These are phyloP conservation scores for Cremastinae sp. DNA, from an alignment of 2,888 invertebrate genomes.

Conservation along the genomic window DNA sequence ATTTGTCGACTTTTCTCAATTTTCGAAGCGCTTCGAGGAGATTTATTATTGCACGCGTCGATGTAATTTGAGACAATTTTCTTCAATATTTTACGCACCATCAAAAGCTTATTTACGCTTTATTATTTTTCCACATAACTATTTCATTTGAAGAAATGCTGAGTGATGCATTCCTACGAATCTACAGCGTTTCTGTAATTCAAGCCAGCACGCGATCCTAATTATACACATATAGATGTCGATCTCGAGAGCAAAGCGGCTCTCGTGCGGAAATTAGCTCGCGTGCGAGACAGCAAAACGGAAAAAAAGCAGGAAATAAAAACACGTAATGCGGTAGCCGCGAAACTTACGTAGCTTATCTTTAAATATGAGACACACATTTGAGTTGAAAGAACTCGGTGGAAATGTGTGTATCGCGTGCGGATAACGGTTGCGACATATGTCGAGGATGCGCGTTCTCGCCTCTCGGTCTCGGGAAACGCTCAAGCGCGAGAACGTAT, in stretches of 20 bases:
- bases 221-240: too few species aligned
- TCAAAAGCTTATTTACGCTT: too few species aligned
- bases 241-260: neutral
- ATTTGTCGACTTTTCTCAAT: too few species aligned
- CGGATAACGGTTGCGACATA: constrained; percentile 20
- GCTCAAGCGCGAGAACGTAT: neutral
- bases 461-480: too few species aligned
- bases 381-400: constrained; percentile 49
- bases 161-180: constrained; percentile 20
- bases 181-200: constrained; percentile 17
- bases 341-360: constrained; percentile 29
- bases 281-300: neutral
- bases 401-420: constrained; percentile 50
- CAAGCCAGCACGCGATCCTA: constrained; percentile 28
- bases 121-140: too few species aligned
- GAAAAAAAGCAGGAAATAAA: neutral
- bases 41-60: too few species aligned
- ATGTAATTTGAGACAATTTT: too few species aligned
- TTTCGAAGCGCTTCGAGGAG: too few species aligned
- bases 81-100: too few species aligned
- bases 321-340: neutral
- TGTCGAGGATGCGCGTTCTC: constrained; percentile 13
- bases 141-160: too few species aligned
- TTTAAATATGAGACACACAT: constrained; percentile 22
- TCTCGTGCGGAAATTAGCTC: neutral